A percentile compares a stretch with the other conserved stretches of the same genome.
Conservation (phyloP, 2,113 vertebrate genomes). For the Dipodomys merriami region DNA sequence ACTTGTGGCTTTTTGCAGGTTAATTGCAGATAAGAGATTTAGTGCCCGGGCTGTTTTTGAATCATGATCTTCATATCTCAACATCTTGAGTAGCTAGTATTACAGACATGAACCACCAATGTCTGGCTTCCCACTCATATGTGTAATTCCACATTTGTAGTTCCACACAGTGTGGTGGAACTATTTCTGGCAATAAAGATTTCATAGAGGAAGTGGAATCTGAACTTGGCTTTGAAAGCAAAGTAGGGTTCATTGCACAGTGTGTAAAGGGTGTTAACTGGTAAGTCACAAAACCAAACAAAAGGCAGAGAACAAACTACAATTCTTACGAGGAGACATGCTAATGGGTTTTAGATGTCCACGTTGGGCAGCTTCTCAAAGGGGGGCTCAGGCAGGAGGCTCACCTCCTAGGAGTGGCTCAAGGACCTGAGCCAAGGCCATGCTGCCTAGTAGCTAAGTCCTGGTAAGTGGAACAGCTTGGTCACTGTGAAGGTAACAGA, state of each 20-base stretch:
- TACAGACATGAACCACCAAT: too few species aligned
- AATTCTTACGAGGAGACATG: not conserved
- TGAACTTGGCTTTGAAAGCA: slow-evolving; percentile 14
- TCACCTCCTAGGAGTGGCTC: not conserved
- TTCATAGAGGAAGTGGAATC: not conserved
- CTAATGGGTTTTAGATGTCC: rapidly evolving
- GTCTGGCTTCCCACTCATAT: too few species aligned
- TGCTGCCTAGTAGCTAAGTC: too few species aligned
- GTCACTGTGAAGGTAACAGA: not conserved
- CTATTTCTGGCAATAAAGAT: not conserved
- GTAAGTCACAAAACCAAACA: not conserved
- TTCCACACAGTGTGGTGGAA: not conserved
- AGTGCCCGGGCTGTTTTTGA: too few species aligned
- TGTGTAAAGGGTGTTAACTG: not conserved
- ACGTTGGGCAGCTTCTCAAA: too few species aligned
- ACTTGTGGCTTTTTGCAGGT: too few species aligned
- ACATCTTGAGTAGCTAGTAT: too few species aligned
- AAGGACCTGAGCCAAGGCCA: not conserved
- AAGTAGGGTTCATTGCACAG: not conserved
- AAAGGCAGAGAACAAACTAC: too few species aligned
- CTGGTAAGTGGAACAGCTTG: not conserved
- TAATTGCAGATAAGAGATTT: too few species aligned
- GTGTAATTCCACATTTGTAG: not conserved
- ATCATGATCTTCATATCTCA: too few species aligned
- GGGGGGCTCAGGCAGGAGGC: not conserved